Conservation (phyloP, 1,140 invertebrate genomes). For the Pollicipes pollicipes region DNA sequence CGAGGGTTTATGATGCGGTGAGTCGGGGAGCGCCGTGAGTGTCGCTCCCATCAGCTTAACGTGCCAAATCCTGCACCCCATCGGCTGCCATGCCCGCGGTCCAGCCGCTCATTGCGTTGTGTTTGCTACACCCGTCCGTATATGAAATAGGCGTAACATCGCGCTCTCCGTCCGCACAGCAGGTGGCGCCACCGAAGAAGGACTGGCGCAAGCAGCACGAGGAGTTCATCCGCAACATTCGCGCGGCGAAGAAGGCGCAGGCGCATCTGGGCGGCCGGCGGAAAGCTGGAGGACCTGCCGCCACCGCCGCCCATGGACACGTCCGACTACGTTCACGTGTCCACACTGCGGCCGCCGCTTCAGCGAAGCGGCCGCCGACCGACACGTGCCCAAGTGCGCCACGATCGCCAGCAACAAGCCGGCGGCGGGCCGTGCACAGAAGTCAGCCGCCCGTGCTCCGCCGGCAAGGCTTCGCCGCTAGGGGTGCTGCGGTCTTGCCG, state of each 20-base stretch:
- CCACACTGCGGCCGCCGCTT: conserved; percentile 78
- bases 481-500: background rate
- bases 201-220: conserved; percentile 86
- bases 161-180: no score
- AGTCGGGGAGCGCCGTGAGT: no score
- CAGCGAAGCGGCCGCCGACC: conserved; percentile 62
- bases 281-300: background rate
- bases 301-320: conserved; percentile 49
- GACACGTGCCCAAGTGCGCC: conserved; percentile 86
- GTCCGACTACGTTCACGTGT: conserved; percentile 76
- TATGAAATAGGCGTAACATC: no score
- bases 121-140: no score
- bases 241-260: conserved; percentile 42
- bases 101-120: no score
- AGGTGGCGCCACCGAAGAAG: conserved; percentile 40
- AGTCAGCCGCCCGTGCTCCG: background rate
- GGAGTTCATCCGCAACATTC: conserved; percentile 73
- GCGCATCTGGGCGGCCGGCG: conserved; percentile 32
- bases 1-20: no score
- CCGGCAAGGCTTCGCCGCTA: background rate
- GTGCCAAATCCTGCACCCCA: no score
- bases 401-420: conserved; percentile 58
- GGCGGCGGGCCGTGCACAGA: conserved; percentile 22
- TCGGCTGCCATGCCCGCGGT: no score
- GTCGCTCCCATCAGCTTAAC: no score